Evolutionary conservation across 2,113 vertebrate genomes (phyloP).

Genomic region (Cairina moschata): DNA sequence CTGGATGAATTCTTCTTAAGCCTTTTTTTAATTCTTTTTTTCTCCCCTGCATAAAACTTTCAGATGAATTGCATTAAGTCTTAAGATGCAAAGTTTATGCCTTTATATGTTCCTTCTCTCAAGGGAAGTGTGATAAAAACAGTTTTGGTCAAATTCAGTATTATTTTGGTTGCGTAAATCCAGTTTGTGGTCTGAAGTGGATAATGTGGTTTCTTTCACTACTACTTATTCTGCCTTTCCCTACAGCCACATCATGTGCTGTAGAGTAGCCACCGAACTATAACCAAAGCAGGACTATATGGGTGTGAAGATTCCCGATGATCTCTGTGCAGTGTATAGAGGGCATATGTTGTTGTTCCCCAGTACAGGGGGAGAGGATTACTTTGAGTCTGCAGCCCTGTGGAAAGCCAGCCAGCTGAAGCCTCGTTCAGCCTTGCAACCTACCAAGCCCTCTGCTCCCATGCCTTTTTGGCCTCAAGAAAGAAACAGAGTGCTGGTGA

Average conservation of each 20-base stretch:
- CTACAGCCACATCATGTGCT: fast-evolving
- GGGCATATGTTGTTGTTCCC: neutral
- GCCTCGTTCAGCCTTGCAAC: too few relatives aligned
- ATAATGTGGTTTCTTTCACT: neutral
- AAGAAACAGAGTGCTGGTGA: too few relatives aligned
- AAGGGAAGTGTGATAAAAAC: neutral
- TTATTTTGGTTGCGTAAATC: neutral
- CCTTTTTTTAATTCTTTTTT: neutral
- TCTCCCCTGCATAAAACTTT: neutral
- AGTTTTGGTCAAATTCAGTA: neutral
- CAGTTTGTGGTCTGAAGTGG: neutral
- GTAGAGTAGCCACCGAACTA: neutral
- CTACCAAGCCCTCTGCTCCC: too few relatives aligned
- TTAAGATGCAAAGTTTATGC: neutral
- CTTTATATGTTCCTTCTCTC: neutral
- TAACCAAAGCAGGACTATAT: neutral
- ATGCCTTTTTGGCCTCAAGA: too few relatives aligned
- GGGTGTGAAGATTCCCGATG: neutral
- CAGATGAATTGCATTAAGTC: neutral
- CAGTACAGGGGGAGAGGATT: too few relatives aligned
- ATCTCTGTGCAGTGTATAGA: neutral
- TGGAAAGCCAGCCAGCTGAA: too few relatives aligned
- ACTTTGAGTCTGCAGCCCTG: too few relatives aligned
- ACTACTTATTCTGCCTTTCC: neutral
- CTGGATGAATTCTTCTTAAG: neutral